phyloP scores from a whole-genome alignment of 2,888 invertebrate genomes.

The Ceratothoa steindachneri region DNA sequence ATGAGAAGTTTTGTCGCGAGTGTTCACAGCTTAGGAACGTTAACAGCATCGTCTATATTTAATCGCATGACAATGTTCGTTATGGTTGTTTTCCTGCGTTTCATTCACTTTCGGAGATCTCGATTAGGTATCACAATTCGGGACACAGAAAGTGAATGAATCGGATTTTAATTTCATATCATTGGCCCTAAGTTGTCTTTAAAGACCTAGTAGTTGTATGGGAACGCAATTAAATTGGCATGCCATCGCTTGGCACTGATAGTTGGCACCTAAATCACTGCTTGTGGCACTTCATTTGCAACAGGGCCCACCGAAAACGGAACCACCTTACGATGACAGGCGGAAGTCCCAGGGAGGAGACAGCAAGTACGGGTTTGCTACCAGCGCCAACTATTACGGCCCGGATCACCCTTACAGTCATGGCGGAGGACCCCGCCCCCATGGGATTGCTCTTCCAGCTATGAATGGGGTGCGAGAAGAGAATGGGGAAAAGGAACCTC shows the following conservation, averaged over 20 bases:
- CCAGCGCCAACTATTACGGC: slow-evolving; percentile 22
- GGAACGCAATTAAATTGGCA: neutral
- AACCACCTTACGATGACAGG: slow-evolving; percentile 32
- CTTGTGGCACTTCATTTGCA: slow-evolving; percentile 15
- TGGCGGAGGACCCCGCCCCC: neutral
- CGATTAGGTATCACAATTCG: too few species aligned
- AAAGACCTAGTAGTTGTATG: too few species aligned
- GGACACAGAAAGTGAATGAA: too few species aligned
- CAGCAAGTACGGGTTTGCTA: slow-evolving; percentile 59
- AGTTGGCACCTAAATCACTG: neutral
- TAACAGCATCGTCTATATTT: too few species aligned
- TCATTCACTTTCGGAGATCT: too few species aligned
- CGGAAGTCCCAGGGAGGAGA: slow-evolving; percentile 57
- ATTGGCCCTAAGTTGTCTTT: too few species aligned
- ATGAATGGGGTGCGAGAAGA: neutral
- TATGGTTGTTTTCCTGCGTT: too few species aligned
- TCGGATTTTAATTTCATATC: too few species aligned
- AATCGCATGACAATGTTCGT: too few species aligned
- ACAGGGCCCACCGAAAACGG: slow-evolving; percentile 25
- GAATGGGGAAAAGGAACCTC: slow-evolving; percentile 4
- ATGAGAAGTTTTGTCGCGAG: too few species aligned
- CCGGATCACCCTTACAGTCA: neutral
- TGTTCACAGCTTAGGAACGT: too few species aligned
- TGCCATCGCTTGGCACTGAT: neutral
- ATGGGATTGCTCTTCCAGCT: neutral